phyloP scores from a whole-genome alignment of 2,113 vertebrate genomes.

The Dolichallabes microphthalmus region DNA sequence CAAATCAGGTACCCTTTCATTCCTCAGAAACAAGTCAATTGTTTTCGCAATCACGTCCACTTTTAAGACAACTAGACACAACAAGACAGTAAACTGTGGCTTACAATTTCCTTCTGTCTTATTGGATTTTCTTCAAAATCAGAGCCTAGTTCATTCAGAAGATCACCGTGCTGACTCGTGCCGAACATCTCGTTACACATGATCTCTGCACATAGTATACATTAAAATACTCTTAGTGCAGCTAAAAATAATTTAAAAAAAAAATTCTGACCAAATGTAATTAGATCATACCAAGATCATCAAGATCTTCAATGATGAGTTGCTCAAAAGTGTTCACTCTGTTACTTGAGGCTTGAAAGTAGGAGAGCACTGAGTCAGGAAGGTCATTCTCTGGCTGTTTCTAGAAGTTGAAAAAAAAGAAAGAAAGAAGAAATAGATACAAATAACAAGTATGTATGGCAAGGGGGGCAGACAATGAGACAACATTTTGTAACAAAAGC shows the following conservation, averaged over 20 bases:
- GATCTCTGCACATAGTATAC: conserved; percentile 14
- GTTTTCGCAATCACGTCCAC: background rate
- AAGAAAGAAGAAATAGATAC: background rate
- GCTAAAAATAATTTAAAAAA: background rate
- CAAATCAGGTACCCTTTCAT: background rate
- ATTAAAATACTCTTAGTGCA: background rate
- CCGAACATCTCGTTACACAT: conserved; percentile 54
- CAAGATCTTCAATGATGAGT: conserved; percentile 74
- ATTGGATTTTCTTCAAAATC: conserved; percentile 64
- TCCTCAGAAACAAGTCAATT: conserved; percentile 9
- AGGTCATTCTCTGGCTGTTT: conserved; percentile 72
- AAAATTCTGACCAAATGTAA: too few species aligned
- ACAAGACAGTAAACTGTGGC: background rate
- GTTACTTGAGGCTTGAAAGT: conserved; percentile 74
- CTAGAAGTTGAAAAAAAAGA: conserved; percentile 19
- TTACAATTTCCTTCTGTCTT: conserved; percentile 71
- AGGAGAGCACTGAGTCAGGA: conserved; percentile 79
- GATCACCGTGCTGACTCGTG: conserved; percentile 56
- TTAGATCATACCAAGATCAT: conserved; percentile 67
- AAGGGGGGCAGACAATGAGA: background rate
- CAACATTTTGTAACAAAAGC: background rate
- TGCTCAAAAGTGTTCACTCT: conserved; percentile 75
- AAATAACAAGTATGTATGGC: background rate
- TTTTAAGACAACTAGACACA: background rate
- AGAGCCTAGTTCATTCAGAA: conserved; percentile 56